A percentile compares a stretch with the other conserved stretches of the same genome.
Conservation (phyloP, 2,888 invertebrate species). For the Acleris sparsana region DNA sequence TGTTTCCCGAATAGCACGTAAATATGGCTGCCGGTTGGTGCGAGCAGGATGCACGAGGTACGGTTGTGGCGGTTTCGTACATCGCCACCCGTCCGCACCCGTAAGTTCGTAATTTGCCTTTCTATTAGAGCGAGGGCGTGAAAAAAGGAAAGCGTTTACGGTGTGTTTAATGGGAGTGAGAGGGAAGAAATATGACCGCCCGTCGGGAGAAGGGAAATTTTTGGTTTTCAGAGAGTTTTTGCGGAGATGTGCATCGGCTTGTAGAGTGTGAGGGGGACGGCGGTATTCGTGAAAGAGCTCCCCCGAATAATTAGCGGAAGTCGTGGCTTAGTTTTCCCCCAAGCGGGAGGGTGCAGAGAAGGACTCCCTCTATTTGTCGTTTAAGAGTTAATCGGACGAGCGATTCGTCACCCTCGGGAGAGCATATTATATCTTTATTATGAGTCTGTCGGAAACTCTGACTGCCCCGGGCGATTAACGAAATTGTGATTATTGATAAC, state of each 20-base stretch:
- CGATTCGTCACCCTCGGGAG: conserved; percentile 82
- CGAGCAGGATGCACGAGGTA: conserved; percentile 68
- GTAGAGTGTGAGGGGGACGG: conserved; percentile 73
- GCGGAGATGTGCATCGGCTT: conserved; percentile 80
- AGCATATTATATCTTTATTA: conserved; percentile 81
- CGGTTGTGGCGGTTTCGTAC: conserved; percentile 78
- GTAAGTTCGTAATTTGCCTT: conserved; percentile 84
- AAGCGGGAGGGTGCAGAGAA: conserved; percentile 70
- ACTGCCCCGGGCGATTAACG: conserved; percentile 71
- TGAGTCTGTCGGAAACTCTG: conserved; percentile 61
- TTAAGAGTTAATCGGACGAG: conserved; percentile 83
- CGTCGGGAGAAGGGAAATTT: conserved; percentile 81
- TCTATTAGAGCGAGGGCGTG: conserved; percentile 84
- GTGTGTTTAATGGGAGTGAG: conserved; percentile 83
- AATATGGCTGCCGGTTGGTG: conserved; percentile 60
- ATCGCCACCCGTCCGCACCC: conserved; percentile 83
- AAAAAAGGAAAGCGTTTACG: conserved; percentile 84
- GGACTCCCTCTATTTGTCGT: conserved; percentile 83
- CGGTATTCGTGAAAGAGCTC: conserved; percentile 70
- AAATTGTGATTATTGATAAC: conserved; percentile 80
- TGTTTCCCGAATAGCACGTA: conserved; percentile 66
- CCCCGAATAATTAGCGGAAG: conserved; percentile 81
- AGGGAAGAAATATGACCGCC: conserved; percentile 83
- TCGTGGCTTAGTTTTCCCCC: conserved; percentile 81
- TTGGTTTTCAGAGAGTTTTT: conserved; percentile 82